These are phyloP conservation scores for Drosophila phalerata DNA, from an alignment of 2,888 invertebrate genomes.

Conservation along the genomic window DNA sequence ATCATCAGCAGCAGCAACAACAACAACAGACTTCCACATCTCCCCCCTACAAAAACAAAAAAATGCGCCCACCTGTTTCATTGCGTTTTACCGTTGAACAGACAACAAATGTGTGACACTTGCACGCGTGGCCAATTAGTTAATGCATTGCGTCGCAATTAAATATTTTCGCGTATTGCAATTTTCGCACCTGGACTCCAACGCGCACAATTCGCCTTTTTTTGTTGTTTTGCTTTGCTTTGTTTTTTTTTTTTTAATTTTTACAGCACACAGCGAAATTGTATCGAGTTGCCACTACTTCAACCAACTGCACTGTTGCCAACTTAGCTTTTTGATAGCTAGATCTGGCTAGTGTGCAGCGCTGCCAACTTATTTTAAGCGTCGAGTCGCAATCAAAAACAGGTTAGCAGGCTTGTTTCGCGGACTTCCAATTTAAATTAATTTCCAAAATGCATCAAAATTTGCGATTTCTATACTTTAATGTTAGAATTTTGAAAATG, in stretches of 20 bases:
- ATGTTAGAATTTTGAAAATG: too few relatives aligned
- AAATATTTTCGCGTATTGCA: conserved; percentile 43
- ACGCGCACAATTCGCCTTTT: conserved; percentile 32
- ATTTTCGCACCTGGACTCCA: conserved; percentile 41
- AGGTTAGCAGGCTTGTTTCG: too few relatives aligned
- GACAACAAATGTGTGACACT: conserved; percentile 31
- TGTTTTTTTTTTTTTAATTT: not conserved
- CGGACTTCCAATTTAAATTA: too few relatives aligned
- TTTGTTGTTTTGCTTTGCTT: conserved; percentile 1
- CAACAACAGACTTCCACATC: conserved; percentile 42
- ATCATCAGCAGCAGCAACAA: conserved; percentile 42
- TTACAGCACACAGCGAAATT: not conserved
- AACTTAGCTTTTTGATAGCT: too few relatives aligned
- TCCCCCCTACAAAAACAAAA: conserved; percentile 48
- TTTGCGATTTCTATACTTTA: too few relatives aligned
- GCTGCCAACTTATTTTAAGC: too few relatives aligned
- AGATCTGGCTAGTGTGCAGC: too few relatives aligned
- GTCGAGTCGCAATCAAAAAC: too few relatives aligned
- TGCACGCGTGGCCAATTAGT: conserved; percentile 59
- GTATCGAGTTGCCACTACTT: conserved; percentile 47
- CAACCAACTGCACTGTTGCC: conserved; percentile 16
- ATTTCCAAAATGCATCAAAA: too few relatives aligned
- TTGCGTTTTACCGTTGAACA: conserved; percentile 37
- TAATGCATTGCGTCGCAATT: conserved; percentile 60
- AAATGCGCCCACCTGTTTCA: conserved; percentile 64